A percentile compares a stretch with the other conserved stretches of the same genome.
Evolutionary conservation across 2,888 invertebrate genomes (phyloP).

Genomic region (Melipona bicolor): DNA sequence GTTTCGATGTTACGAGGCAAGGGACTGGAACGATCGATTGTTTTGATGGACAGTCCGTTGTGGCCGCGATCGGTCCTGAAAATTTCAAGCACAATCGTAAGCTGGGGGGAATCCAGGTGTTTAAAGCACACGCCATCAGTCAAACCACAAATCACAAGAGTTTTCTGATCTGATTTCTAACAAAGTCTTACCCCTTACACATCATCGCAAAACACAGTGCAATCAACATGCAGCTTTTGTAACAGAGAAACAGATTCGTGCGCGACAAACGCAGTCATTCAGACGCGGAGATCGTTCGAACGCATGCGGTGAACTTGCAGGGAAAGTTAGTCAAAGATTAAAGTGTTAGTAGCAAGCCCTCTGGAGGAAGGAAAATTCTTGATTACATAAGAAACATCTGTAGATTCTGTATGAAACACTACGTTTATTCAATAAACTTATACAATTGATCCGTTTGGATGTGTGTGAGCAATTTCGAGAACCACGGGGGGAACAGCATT

Average conservation of each 20-base stretch:
- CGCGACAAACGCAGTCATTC: not conserved
- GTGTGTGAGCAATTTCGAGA: slow-evolving; percentile 31
- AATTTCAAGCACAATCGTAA: slow-evolving; percentile 75
- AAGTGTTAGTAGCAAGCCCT: slow-evolving; percentile 81
- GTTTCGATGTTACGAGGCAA: slow-evolving; percentile 80
- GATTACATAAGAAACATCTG: slow-evolving; percentile 74
- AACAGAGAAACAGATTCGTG: not conserved
- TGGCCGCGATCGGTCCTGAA: slow-evolving; percentile 77
- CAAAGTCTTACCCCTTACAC: too few relatives aligned
- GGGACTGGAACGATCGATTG: slow-evolving; percentile 80
- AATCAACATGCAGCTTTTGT: slow-evolving; percentile 16
- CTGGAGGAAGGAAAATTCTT: slow-evolving; percentile 74
- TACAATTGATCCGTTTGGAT: slow-evolving; percentile 60
- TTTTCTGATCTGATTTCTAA: not conserved
- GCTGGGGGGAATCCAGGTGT: slow-evolving; percentile 63
- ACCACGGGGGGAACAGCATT: not conserved
- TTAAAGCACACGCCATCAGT: slow-evolving; percentile 48
- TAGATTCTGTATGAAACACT: slow-evolving; percentile 71
- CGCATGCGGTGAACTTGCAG: slow-evolving; percentile 48
- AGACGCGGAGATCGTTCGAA: not conserved
- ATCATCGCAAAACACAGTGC: not conserved
- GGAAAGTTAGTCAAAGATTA: slow-evolving; percentile 78
- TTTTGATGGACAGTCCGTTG: slow-evolving; percentile 78
- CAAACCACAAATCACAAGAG: not conserved
- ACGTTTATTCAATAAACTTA: slow-evolving; percentile 77